Percentiles rank a stretch among this genome's conserved stretches.
phyloP scores from a whole-genome alignment of 2,888 invertebrate species.

The Platypus cylindrus region DNA sequence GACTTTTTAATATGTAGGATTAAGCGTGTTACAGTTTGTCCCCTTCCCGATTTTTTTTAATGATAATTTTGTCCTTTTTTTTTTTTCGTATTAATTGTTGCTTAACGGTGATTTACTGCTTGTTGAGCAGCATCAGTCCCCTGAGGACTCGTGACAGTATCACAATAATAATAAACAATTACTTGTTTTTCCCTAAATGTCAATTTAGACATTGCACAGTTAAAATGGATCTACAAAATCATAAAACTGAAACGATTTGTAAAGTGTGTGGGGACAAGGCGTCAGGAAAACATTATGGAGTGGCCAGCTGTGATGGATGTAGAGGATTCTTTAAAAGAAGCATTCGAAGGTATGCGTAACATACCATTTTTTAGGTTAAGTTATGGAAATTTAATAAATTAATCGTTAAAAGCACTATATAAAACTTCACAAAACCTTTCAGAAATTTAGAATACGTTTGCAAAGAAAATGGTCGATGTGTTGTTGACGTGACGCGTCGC shows the following conservation, averaged over 20 bases:
- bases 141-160: too few species aligned
- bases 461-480: slow-evolving; percentile 76
- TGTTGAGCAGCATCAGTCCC: too few species aligned
- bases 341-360: slow-evolving; percentile 61
- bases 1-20: too few species aligned
- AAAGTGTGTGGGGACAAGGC: slow-evolving; percentile 83
- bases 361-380: too few species aligned
- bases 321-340: slow-evolving; percentile 90
- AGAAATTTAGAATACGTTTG: slow-evolving; percentile 85
- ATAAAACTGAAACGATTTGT: slow-evolving; percentile 54
- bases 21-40: too few species aligned
- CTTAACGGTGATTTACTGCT: too few species aligned
- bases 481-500: slow-evolving; percentile 81
- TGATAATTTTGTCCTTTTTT: too few species aligned
- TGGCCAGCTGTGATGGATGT: slow-evolving; percentile 79
- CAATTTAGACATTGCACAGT: too few species aligned
- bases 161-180: too few species aligned
- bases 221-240: slow-evolving; percentile 29
- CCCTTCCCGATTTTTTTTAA: too few species aligned
- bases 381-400: background rate
- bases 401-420: background rate
- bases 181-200: too few species aligned
- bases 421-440: slow-evolving; percentile 9
- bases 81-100: too few species aligned
- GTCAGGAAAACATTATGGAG: slow-evolving; percentile 81